Evolutionary conservation across 1,140 invertebrate genomes (phyloP).

Genomic region (Yoshiicerus persimilis): DNA sequence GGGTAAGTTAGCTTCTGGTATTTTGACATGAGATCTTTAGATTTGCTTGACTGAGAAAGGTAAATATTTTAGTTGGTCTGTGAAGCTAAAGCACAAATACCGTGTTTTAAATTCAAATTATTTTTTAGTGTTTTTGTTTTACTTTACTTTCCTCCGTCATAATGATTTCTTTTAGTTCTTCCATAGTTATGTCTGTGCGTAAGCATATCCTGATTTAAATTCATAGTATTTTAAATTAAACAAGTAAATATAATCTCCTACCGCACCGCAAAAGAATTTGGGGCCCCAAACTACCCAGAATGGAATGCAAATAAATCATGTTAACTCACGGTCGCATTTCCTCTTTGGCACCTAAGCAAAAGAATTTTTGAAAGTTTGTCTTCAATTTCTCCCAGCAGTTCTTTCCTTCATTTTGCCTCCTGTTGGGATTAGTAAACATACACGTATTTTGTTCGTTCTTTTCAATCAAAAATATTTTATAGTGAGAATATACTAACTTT

Average conservation of each 20-base stretch:
- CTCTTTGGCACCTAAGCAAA: not conserved
- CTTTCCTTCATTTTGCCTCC: not conserved
- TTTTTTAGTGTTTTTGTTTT: too few relatives aligned
- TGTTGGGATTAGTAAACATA: not conserved
- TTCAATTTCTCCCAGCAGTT: not conserved
- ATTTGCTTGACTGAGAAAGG: not conserved
- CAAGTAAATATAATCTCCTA: too few relatives aligned
- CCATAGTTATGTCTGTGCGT: not conserved
- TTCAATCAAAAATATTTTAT: too few relatives aligned
- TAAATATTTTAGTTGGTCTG: too few relatives aligned
- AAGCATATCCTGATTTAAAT: not conserved
- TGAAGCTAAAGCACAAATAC: too few relatives aligned
- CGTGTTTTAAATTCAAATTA: too few relatives aligned
- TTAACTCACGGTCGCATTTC: not conserved
- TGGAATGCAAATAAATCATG: not conserved
- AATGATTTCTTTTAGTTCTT: not conserved
- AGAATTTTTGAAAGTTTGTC: not conserved
- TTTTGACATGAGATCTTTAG: not conserved
- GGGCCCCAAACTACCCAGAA: too few relatives aligned
- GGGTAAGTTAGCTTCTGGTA: not conserved
- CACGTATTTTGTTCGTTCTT: too few relatives aligned
- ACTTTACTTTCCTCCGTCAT: not conserved
- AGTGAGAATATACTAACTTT: too few relatives aligned
- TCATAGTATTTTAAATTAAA: not conserved
- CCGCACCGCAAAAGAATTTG: too few relatives aligned